A percentile compares a stretch with the other conserved stretches of the same genome.
phyloP scores from a whole-genome alignment of 2,113 vertebrate species.

The Pygathrix nemaeus region DNA sequence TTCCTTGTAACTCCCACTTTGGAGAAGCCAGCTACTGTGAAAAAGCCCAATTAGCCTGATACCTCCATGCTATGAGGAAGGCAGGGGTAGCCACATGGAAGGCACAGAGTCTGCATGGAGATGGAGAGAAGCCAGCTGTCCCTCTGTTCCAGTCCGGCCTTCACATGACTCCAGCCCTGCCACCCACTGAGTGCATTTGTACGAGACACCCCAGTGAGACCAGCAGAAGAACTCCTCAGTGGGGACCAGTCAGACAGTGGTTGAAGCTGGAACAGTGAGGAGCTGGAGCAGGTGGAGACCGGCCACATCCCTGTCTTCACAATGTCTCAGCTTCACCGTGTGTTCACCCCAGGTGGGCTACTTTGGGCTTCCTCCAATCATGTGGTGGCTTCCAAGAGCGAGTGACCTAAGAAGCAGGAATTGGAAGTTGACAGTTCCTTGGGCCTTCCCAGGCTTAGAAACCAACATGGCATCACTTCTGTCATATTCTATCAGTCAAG shows the following conservation, averaged over 20 bases:
- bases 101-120: no score
- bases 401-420: not conserved
- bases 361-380: not conserved
- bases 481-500: not conserved
- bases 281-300: not conserved
- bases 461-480: not conserved
- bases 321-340: rapidly evolving
- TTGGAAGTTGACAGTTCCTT: not conserved
- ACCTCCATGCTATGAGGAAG: not conserved
- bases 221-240: not conserved
- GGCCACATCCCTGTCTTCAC: not conserved
- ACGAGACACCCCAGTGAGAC: not conserved
- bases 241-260: not conserved
- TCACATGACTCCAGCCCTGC: not conserved
- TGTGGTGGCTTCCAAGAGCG: not conserved
- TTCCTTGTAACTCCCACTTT: not conserved
- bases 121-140: not conserved
- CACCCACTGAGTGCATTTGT: not conserved
- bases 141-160: not conserved
- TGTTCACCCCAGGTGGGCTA: no score
- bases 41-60: not conserved
- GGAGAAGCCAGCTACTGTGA: not conserved
- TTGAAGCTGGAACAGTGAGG: not conserved
- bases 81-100: not conserved
- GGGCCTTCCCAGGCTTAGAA: not conserved